These are phyloP conservation scores for Cephus sareptanus DNA, from an alignment of 2,888 invertebrate genomes.

Conservation along the genomic window DNA sequence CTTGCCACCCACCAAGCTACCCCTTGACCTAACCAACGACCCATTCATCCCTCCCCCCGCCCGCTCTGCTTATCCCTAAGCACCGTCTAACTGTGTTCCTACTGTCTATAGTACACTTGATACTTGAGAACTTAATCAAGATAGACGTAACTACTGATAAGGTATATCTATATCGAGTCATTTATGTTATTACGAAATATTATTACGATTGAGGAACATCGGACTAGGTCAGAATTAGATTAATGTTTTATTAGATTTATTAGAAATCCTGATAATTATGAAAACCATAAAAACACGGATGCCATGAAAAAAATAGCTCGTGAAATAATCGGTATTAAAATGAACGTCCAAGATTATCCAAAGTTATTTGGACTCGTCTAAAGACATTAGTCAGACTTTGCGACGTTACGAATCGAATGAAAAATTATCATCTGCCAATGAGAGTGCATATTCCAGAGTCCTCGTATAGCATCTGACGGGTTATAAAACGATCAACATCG, in stretches of 20 bases:
- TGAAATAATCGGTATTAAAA: no score
- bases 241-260: not conserved
- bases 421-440: conserved; percentile 25
- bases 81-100: not conserved
- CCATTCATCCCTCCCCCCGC: not conserved
- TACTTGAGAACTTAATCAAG: not conserved
- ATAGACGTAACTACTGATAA: not conserved
- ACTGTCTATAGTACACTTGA: not conserved
- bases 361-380: not conserved
- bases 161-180: not conserved
- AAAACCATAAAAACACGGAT: no score
- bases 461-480: not conserved
- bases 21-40: not conserved
- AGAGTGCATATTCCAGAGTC: conserved; percentile 5
- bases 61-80: conserved; percentile 34
- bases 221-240: not conserved
- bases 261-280: no score
- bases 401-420: not conserved
- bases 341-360: no score
- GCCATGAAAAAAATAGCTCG: not conserved
- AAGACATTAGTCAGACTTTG: not conserved
- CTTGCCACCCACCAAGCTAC: conserved; percentile 24
- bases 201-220: not conserved
- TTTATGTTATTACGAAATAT: not conserved
- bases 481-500: not conserved